Evolutionary conservation across 2,888 invertebrate genomes (phyloP), one percentile per base, ranked within the genome.

Genomic region (Protula sp.): DNA sequence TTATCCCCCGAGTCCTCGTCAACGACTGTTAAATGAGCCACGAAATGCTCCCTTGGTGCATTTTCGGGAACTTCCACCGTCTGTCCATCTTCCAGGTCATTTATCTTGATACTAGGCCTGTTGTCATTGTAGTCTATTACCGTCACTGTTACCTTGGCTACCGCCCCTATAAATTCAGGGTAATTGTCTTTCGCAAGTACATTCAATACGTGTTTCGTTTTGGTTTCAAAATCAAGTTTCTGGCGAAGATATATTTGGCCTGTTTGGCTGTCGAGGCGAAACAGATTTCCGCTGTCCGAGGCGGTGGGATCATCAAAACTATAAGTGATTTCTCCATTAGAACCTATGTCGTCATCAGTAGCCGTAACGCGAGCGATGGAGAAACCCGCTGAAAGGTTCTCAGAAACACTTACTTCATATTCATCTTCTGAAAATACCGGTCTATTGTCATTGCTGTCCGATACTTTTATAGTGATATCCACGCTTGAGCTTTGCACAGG

Each of bases 371-470:
- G 54, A 19, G 53, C 52, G 4, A 67, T 53, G n/a, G 29, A 56
- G 26, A 29, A 54, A 3, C 57, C 59, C n/a, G 50, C 50, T 22
- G 26, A 26, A 9, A 51, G 29, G 22, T 65, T 60, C 47, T 68
- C 68, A 22, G 47, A 38, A 14, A 67, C 57, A 5, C 30, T 27
- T 4, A 65, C 54, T 29, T 63, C 60, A 24, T 59, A 58, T 9
- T 38, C 9, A 27, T 63, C 50, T n/a, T 61, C 52, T 1, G 38
- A 26, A 48, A 68, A 68, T 30, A 47, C 30, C 2, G 68, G 68
- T 47, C 55, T 31, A 47, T 68, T 68, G 56, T 68, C 68, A 48
- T 68, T 68, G 30, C 54, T 56, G 48, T 68, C 68, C 9, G 54
- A 45, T 1, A 67, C 67, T 4, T 38, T 54, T 4, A 66, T 26